Evolutionary conservation across 2,113 vertebrate genomes (phyloP), one percentile per base, ranked within the genome.

Genomic region (Phylloscopus trochilus): DNA sequence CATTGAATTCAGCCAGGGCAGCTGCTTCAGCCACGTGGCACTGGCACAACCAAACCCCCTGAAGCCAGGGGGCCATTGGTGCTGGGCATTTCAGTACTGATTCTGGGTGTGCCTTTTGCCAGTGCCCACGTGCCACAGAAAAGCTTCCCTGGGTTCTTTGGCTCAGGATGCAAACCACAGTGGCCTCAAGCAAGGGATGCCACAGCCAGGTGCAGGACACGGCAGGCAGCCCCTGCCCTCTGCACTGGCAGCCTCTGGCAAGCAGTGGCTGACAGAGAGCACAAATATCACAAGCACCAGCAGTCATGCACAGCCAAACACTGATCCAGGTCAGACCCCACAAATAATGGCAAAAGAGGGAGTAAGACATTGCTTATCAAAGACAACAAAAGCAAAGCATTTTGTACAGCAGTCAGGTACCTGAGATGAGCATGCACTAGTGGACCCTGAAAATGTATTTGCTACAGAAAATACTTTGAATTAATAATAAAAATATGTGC

Each of bases 41-140:
- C 31, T 23, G 49, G 15, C 13, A 30, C 2, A 0, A 6, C 8
- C 56, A 24, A 20, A 27, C 5, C 11, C 44, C 15, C 35, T 44
- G 35, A 33, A 47, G 17, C 22, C 41, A 20, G 5, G 16, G 28
- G 17, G 24, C 27, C 16, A 2, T 0, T 15, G 41, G 26, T 23
- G 19, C 22, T 51, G 47, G 17, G 24, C 21, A 5, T 39, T 33
- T 21, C 41, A 46, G 2, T 2, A 13, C 16, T 9, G 13, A 17
- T 9, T 35, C 28, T 55, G 41, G 15, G 19, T 8, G 11, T 44
- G 21, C 37, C 17, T 31, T 52, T 58, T 67, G 30, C 35, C 58
- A 60, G 13, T 21, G 27, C 17, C 47, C 5, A 10, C 1, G 1
- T 2, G 7, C 5, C 19, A 8, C 4, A 14, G 9, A 28, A 81